A percentile compares a stretch with the other conserved stretches of the same genome.
Evolutionary conservation across 2,113 vertebrate genomes (phyloP).

Genomic region (Atlantisia rogersi): DNA sequence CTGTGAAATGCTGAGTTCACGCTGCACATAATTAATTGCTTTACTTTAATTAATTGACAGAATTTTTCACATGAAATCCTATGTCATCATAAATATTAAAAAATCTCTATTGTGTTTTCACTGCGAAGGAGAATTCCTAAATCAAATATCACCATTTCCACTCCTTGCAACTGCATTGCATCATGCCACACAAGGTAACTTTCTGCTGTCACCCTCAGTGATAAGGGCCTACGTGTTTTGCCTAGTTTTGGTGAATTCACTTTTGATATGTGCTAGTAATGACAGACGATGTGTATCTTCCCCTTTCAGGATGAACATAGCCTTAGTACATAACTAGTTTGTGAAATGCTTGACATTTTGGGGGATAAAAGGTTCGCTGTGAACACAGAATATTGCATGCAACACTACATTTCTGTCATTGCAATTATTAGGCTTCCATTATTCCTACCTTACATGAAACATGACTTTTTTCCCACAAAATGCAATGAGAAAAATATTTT

Average conservation of each 20-base stretch:
- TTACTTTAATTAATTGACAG: neutral
- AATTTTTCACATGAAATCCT: neutral
- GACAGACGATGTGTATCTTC: neutral
- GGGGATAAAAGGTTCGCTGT: neutral
- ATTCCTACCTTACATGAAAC: neutral
- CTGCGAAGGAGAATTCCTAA: neutral
- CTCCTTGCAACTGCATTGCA: neutral
- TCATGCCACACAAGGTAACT: neutral
- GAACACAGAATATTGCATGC: neutral
- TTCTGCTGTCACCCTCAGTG: neutral
- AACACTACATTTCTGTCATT: neutral
- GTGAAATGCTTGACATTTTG: neutral
- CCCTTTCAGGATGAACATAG: neutral
- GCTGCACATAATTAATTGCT: neutral
- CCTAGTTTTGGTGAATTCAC: neutral
- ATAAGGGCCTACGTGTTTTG: neutral
- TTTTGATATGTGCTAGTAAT: neutral
- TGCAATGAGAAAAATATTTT: neutral
- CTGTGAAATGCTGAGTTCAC: neutral
- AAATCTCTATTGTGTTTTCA: neutral
- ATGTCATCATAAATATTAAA: neutral
- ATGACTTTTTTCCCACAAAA: neutral
- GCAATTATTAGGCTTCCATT: neutral
- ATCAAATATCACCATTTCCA: neutral
- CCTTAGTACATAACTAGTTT: neutral